Percentiles rank a stretch among this genome's conserved stretches.
These are phyloP conservation scores for Apodemia zela DNA, from an alignment of 2,888 invertebrate genomes.

Conservation along the genomic window DNA sequence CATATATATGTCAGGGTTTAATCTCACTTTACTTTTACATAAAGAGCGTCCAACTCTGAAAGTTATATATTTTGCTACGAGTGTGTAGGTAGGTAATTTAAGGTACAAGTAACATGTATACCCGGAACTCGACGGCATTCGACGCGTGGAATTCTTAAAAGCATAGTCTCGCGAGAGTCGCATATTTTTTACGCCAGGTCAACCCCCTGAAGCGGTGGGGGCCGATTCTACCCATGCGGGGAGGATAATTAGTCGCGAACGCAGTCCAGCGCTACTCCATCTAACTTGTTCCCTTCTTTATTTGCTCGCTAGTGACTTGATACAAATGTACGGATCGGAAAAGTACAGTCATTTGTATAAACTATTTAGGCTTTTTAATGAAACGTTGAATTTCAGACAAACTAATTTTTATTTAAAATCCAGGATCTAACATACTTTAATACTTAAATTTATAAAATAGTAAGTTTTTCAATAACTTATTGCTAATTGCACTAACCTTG, in stretches of 20 bases:
- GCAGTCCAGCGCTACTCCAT: conserved; percentile 72
- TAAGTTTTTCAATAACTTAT: no score
- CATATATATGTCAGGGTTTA: no score
- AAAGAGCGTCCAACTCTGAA: no score
- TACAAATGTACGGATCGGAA: conserved; percentile 62
- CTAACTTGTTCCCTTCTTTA: conserved; percentile 78
- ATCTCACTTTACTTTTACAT: no score
- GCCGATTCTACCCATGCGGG: conserved; percentile 37
- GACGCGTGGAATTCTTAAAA: conserved; percentile 51
- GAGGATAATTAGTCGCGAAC: conserved; percentile 79
- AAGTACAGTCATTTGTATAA: no score
- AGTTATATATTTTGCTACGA: not conserved
- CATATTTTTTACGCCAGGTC: conserved; percentile 63
- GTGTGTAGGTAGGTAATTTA: not conserved
- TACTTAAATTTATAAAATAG: no score
- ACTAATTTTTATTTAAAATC: no score
- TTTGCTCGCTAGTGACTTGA: conserved; percentile 63
- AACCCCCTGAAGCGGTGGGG: conserved; percentile 40
- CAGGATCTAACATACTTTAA: no score
- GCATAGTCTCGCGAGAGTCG: conserved; percentile 59
- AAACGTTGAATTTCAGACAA: no score
- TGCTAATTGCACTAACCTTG: no score
- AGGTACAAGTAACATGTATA: not conserved
- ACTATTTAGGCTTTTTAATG: no score
- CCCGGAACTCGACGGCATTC: conserved; percentile 29